These are phyloP conservation scores for Sorex maritimensis DNA, from an alignment of 2,797 vertebrate genomes.

Conservation along the genomic window DNA sequence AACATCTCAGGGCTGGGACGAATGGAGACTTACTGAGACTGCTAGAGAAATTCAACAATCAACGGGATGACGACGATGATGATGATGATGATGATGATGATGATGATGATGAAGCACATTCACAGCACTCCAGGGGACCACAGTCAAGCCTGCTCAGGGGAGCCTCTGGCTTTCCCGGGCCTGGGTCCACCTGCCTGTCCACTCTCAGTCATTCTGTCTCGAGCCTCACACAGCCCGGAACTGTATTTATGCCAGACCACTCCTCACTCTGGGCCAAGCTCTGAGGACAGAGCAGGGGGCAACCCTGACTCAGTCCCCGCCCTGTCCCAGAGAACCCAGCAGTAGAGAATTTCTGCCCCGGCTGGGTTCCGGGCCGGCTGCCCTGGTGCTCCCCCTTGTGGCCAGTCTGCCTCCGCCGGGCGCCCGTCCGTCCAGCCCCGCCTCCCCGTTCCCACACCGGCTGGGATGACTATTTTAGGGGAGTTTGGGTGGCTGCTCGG, in stretches of 20 bases:
- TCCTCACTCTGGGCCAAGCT: neutral
- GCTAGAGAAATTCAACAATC: no score
- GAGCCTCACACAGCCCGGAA: neutral
- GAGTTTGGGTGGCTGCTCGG: slow-evolving; percentile 24
- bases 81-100: no score
- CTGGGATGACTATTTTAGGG: neutral
- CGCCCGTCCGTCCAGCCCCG: rapidly evolving
- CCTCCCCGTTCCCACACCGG: neutral
- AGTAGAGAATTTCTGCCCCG: no score
- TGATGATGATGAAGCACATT: neutral
- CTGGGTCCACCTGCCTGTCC: neutral
- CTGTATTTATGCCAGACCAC: neutral
- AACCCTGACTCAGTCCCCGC: neutral
- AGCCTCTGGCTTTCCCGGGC: neutral
- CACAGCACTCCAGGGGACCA: rapidly evolving
- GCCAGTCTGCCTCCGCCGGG: neutral
- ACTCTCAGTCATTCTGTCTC: neutral
- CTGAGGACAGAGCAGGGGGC: neutral
- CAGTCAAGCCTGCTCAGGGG: neutral
- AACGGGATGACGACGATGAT: no score
- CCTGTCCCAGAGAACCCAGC: neutral
- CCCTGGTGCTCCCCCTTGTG: slow-evolving; percentile 75
- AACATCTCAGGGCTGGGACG: no score
- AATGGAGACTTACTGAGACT: no score
- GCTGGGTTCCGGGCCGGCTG: rapidly evolving